Base-by-base conservation (phyloP, 1,140 invertebrate genomes). In the Glossosoma conforme region DNA sequence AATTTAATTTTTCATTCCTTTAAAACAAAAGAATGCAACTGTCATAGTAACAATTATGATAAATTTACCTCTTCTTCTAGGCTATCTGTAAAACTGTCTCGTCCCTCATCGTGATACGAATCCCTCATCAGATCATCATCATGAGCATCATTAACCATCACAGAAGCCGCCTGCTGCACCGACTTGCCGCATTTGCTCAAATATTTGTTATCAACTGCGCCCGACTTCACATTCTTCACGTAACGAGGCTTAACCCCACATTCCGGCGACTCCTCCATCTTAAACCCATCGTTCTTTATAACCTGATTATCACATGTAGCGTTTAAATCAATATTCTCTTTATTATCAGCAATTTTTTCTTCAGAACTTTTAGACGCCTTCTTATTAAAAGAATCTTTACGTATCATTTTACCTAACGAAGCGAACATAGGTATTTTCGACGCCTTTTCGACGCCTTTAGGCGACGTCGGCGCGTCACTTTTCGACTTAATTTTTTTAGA, bases 341-440 rank as follows among this genome's bases (percentile, higher is more conserved):
- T 59, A 46, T 59, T 51, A 30, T 37, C 41, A 32, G 14, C 30
- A 3, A 43, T 38, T 17, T n/a, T n/a, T n/a, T 45, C 38, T 2
- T 37, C 38, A 2, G 36, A 30, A 32, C 2, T 52, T 22, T 30
- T 51, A 5, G 10, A 17, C n/a, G 35, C 59, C 59, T 67, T 69
- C 32, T 62, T 69, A 5, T 60, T 60, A 25, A 73, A 60, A 0
- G 72, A 75, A 56, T 75, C 72, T 49, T 69, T 73, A 38, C 72
- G 70, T 10, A 75, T 75, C 15, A 75, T 71, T 45, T 75, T 75
- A 2, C 72, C 70, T 21, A 74, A 51, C 14, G 70, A 68, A 0
- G 71, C 65, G 40, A 75, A 70, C 10, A 71, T 70, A 3, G 71
- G 67, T 44, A 74, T 74, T 59, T 73, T 75, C 0, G 69, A 74